Percentiles rank a stretch among this genome's conserved stretches.
Conservation (phyloP, 2,113 vertebrate species). For the Toxotes jaculatrix region DNA sequence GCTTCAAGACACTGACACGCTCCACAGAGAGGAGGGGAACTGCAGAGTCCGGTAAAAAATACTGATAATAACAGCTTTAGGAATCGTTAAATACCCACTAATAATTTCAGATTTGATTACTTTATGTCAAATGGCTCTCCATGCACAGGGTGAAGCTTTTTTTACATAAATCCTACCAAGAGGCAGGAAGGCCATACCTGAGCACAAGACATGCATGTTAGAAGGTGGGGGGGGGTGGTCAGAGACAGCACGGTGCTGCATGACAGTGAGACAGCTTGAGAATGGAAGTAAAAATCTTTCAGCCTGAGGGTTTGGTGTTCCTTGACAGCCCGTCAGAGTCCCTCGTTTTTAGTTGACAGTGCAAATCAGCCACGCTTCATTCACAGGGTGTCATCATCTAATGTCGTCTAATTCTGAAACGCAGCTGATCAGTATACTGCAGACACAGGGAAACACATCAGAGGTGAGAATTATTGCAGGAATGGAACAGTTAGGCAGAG, state of each 20-base stretch:
- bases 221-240: constrained; percentile 2
- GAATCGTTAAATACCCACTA: neutral
- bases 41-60: no score
- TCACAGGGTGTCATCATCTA: constrained; percentile 50
- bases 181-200: constrained; percentile 47
- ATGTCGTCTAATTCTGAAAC: constrained; percentile 54
- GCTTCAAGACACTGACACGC: neutral
- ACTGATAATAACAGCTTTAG: no score
- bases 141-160: neutral
- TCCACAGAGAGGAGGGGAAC: neutral
- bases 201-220: constrained; percentile 3
- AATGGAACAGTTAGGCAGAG: neutral
- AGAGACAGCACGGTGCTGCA: constrained; percentile 35
- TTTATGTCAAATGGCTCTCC: neutral
- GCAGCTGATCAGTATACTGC: constrained; percentile 15
- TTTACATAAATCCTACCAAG: neutral
- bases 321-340: constrained; percentile 62
- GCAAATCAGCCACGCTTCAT: constrained; percentile 55
- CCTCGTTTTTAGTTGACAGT: constrained; percentile 54
- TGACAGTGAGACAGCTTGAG: constrained; percentile 48
- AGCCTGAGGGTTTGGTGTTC: constrained; percentile 60
- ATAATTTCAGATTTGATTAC: neutral
- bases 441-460: constrained; percentile 16
- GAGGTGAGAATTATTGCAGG: constrained; percentile 32
- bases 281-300: constrained; percentile 58